These are phyloP conservation scores for Agrotis puta DNA, from an alignment of 2,888 invertebrate genomes.

Conservation along the genomic window DNA sequence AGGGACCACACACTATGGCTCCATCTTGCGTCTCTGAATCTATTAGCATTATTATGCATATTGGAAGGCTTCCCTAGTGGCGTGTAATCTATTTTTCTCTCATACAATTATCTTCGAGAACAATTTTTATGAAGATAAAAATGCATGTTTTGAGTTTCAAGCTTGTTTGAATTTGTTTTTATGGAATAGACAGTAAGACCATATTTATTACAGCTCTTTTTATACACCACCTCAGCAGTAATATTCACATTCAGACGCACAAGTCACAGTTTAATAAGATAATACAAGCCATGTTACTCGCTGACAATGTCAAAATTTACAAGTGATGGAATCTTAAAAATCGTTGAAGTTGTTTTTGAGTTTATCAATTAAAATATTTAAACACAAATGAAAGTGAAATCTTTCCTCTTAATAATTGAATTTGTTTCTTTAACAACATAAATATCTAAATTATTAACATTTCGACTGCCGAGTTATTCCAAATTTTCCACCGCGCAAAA, in stretches of 20 bases:
- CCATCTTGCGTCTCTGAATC: conserved; percentile 70
- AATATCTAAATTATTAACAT: neutral
- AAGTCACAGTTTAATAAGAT: no score
- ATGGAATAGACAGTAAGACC: no score
- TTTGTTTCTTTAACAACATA: neutral
- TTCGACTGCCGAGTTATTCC: neutral
- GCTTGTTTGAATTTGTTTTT: conserved; percentile 10
- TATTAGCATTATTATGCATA: conserved; percentile 73
- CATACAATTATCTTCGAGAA: conserved; percentile 50
- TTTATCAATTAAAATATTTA: no score
- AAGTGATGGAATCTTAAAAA: no score
- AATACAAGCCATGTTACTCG: no score
- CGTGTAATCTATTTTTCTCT: conserved; percentile 68
- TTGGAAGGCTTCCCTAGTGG: conserved; percentile 54
- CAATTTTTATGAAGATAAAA: conserved; percentile 46
- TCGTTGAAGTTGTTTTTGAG: no score
- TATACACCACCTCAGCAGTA: no score
- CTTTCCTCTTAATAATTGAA: no score
- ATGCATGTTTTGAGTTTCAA: conserved; percentile 23
- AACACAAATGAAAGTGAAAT: no score
- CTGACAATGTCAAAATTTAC: no score
- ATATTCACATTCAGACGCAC: no score
- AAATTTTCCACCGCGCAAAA: conserved; percentile 2
- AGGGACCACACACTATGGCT: conserved; percentile 46
- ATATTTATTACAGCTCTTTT: no score